Conservation (phyloP, 2,797 vertebrate genomes). For the Hipposideros larvatus region DNA sequence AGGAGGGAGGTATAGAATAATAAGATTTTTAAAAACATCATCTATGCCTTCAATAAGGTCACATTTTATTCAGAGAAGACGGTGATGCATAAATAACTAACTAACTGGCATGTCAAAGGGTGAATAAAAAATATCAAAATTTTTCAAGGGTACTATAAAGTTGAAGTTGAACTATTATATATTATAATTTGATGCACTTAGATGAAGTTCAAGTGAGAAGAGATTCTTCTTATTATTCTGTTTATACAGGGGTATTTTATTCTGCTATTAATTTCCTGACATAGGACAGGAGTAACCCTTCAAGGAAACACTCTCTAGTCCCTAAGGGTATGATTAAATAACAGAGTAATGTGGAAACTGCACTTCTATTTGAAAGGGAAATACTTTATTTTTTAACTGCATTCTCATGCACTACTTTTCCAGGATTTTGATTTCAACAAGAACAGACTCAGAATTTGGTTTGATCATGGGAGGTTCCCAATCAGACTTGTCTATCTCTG, state of each 20-base stretch:
- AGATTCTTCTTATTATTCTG: neutral
- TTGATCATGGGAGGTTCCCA: neutral
- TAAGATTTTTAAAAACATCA: neutral
- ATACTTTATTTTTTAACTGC: neutral
- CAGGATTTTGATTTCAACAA: slow-evolving; percentile 34
- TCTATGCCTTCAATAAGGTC: neutral
- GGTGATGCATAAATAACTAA: neutral
- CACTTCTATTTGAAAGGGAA: neutral
- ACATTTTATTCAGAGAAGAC: slow-evolving; percentile 3
- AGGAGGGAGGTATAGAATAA: neutral
- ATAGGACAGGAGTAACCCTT: neutral
- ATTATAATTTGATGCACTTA: neutral
- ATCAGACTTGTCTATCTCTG: neutral
- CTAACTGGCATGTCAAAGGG: neutral
- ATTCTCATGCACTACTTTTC: neutral
- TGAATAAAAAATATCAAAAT: slow-evolving; percentile 7
- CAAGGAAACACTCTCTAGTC: neutral
- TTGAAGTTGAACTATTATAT: neutral
- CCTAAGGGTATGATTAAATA: slow-evolving; percentile 23
- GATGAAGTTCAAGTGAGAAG: slow-evolving; percentile 52
- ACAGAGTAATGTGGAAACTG: neutral
- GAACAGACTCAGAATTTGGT: neutral
- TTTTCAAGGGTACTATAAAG: neutral
- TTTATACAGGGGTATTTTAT: slow-evolving; percentile 37
- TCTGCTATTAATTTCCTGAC: slow-evolving; percentile 40